Base-by-base conservation (phyloP, 2,888 invertebrate genomes). In the Cephus pygmeus region DNA sequence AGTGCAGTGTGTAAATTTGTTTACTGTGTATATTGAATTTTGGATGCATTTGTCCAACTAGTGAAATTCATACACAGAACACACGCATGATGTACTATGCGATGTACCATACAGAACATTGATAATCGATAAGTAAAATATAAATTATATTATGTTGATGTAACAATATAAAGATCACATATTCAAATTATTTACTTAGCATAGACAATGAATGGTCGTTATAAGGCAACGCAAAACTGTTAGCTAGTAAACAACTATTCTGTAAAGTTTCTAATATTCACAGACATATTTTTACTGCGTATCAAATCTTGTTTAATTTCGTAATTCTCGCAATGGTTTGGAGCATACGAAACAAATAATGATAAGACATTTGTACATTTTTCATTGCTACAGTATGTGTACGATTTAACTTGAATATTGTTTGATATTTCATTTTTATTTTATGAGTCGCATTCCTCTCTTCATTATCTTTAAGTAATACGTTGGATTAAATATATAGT, bases 321-420 rank as follows among this genome's bases (percentile, higher is more conserved):
- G 56, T 9, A 56, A 56, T 23, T 56, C 23, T 56, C 56, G 23
- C 9, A 23, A 56, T 56, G 56, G 23, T 56, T 56, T 56, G 56
- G 56, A 56, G 9, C 23, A 56, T 56, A 56, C 2, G 56, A 9
- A 56, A 56, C 15, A 56, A 56, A 56, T 56, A 56, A 56, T 56
- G 1, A 23, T 15, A 56, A 75, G 4, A 77, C 75, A 75, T 77
- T 77, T 77, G 77, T 77, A 77, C 77, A 77, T 77, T 77, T 77
- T 74, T 75, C 77, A 77, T 75, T 77, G 77, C 71, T 77, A 75
- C 69, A 33, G 69, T 69, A 75, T 69, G 69, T 69, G 33, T 75
- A 75, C 56, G 75, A n/a, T n/a, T 75, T 77, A 69, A 69, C 69
- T 75, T 75, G 75, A 77, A 77, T 77, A 75, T 69, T 75, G 40